Evolutionary conservation across 2,797 vertebrate genomes (phyloP), one percentile per base, ranked within the genome.

Genomic region (Gallinago solitaria): DNA sequence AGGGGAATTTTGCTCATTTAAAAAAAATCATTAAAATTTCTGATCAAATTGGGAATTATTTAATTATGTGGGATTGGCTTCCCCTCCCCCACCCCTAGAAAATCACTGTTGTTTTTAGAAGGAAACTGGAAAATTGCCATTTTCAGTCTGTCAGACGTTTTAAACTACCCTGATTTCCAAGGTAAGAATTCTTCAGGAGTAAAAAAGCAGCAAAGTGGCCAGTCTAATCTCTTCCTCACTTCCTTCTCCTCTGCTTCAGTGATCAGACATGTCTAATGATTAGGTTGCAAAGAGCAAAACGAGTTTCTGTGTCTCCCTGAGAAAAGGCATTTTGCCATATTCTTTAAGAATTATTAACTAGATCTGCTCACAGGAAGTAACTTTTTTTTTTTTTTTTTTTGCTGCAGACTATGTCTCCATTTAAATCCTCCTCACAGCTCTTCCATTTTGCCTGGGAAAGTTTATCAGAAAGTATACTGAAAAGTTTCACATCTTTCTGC

Each of bases 241-340:
- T 96, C 95, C 92, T 97, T 97, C 91, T 93, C 89, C 96, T 91
- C 91, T 96, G 88, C 94, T 95, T 79, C 25, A 2, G n/a, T 64
- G 77, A 74, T 63, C 74, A 93, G 56, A 70, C 20, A 1, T 64
- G 63, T 90, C 90, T 87, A 87, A 91, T 60, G n/a, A 93, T 79
- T 76, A 78, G 81, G 39, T 67, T 92, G 43, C 51, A 73, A 82
- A 92, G 21, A 91, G 43, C 25, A 88, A 90, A 88, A 64, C 16
- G 25, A 91, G n/a, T 91, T 93, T 67, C 73, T 70, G 7, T 86
- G 54, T 91, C 65, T 91, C 56, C 79, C 67, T 75, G n/a, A 86
- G 48, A 93, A 95, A 94, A 80, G 81, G 77, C 70, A 92, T 79
- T 93, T 84, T 84, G 48, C 63, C 83, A 95, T 12, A 56, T 57